Conservation (phyloP, 1,140 invertebrate genomes). For the Aphis craccivora region DNA sequence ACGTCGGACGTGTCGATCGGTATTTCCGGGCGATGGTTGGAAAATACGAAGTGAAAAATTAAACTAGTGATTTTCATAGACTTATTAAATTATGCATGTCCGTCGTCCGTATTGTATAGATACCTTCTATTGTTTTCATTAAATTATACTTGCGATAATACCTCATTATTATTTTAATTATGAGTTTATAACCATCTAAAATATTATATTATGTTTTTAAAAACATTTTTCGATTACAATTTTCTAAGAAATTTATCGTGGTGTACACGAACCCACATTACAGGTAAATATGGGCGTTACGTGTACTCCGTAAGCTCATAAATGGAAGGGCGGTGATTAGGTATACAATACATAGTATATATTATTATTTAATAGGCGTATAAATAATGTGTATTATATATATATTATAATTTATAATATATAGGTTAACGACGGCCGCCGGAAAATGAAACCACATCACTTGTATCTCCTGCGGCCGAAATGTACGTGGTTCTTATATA, state of each 20-base stretch:
- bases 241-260: background rate
- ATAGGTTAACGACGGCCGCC: background rate
- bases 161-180: background rate
- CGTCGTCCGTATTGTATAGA: no score
- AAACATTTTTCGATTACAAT: background rate
- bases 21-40: background rate
- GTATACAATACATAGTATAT: background rate
- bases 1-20: background rate
- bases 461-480: background rate
- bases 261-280: background rate
- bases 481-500: background rate
- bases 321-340: conserved; percentile 4
- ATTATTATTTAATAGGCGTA: background rate
- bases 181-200: background rate
- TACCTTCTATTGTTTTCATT: background rate
- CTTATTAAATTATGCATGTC: background rate
- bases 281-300: background rate
- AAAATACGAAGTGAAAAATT: background rate
- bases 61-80: background rate
- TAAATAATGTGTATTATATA: background rate
- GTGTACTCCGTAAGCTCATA: background rate
- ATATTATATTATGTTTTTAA: background rate
- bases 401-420: background rate
- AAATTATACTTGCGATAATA: background rate
- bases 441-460: conserved; percentile 23